A percentile compares a stretch with the other conserved stretches of the same genome.
phyloP scores from a whole-genome alignment of 2,888 invertebrate species.

The Physocephala rufipes region DNA sequence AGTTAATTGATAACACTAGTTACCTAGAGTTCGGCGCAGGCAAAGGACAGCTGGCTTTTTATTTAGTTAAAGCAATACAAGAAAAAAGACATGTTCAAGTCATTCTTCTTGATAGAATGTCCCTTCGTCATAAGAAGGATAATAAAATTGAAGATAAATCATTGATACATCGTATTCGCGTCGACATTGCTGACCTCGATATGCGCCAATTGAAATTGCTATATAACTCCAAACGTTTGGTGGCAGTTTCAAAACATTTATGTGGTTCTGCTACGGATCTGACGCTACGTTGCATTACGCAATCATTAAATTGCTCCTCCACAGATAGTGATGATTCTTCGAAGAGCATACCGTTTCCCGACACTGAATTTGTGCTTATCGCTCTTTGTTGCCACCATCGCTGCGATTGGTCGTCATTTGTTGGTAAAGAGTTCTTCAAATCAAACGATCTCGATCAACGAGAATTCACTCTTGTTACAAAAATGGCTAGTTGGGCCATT shows the following conservation, averaged over 20 bases:
- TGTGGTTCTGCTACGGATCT: conserved; percentile 90
- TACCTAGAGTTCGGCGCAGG: conserved; percentile 91
- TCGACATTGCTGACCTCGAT: conserved; percentile 82
- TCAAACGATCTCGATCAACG: conserved; percentile 69
- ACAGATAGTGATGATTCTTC: neutral
- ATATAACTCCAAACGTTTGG: conserved; percentile 67
- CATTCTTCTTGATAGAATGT: conserved; percentile 80
- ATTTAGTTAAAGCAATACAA: conserved; percentile 73
- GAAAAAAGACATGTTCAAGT: conserved; percentile 68
- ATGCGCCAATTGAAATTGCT: conserved; percentile 69
- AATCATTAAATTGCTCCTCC: conserved; percentile 4
- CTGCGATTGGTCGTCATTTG: conserved; percentile 77
- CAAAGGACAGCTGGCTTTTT: conserved; percentile 85
- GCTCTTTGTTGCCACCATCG: conserved; percentile 93
- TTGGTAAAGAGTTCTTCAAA: conserved; percentile 73
- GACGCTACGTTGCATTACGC: conserved; percentile 74
- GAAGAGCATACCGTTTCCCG: conserved; percentile 43
- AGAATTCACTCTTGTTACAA: conserved; percentile 80
- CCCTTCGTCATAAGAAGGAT: conserved; percentile 84
- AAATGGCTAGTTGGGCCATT: conserved; percentile 90
- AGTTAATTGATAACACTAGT: conserved; percentile 73
- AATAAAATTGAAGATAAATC: conserved; percentile 69
- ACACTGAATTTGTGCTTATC: conserved; percentile 72
- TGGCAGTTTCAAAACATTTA: conserved; percentile 87
- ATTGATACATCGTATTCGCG: conserved; percentile 74